Evolutionary conservation across 2,888 invertebrate genomes (phyloP), one percentile per base, ranked within the genome.

Genomic region (Cephalotes varians): DNA sequence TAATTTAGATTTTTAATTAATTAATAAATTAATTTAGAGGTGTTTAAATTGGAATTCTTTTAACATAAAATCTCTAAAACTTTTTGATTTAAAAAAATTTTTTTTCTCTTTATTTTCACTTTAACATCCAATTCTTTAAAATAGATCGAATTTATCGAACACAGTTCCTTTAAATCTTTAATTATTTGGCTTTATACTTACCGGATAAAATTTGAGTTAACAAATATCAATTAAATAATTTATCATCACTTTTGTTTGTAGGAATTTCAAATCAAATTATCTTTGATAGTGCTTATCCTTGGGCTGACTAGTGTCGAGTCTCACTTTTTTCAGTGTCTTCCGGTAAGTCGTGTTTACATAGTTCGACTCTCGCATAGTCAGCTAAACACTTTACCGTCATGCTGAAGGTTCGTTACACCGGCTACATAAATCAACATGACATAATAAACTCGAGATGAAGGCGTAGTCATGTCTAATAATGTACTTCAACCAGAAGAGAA

Each of bases 221-320:
- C 28, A 31, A 40, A 25, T 31, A 51, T 37, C 12, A 21, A 25
- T 34, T 71, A 44, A 56, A 10, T n/a, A n/a, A n/a, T 10, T 40
- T 40, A 40, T 89, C 88, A 86, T 90, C 90, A 87, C 89, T 91
- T 85, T 87, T 81, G 81, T 90, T 88, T 84, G 89, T 86, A 87
- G 88, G 86, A 88, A 86, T 88, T 90, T 86, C 85, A 87, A 87
- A 91, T 91, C 88, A 90, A 90, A 91, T 92, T 92, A 91, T 88
- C 64, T n/a, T 37, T 81, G 82, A 77, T 86, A 88, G 82, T 85
- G 86, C 86, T 91, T 86, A 90, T 65, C 74, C 82, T 15, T 56
- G 25, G 69, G 74, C n/a, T n/a, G n/a, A 73, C 73, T 49, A n/a
- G 73, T 60, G n/a, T 69, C 49, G 54, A 54, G 18, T 64, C 49